These are phyloP conservation scores for Picathartes gymnocephalus DNA, from an alignment of 2,113 vertebrate genomes.

Conservation along the genomic window DNA sequence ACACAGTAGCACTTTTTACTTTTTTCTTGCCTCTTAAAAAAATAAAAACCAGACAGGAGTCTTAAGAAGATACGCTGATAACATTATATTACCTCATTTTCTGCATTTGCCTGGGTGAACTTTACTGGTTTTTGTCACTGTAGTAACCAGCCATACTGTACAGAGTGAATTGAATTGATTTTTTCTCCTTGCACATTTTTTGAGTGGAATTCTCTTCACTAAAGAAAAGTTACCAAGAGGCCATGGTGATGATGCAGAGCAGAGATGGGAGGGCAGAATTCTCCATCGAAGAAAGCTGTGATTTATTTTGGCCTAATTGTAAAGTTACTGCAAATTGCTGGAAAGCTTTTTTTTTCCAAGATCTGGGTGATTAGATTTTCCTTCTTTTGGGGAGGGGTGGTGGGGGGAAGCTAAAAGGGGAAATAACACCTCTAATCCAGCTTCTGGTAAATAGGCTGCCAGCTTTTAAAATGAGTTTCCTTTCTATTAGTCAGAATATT, in stretches of 20 bases:
- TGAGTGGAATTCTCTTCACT: slow-evolving; percentile 16
- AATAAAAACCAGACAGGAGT: background rate
- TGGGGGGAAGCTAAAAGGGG: slow-evolving; percentile 78
- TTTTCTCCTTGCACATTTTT: slow-evolving; percentile 3
- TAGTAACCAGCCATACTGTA: background rate
- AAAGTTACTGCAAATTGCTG: slow-evolving; percentile 80
- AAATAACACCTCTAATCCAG: slow-evolving; percentile 87
- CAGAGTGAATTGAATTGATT: background rate
- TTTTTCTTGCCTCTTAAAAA: background rate
- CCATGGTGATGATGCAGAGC: background rate
- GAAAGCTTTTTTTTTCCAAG: slow-evolving; percentile 80
- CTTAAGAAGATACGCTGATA: background rate
- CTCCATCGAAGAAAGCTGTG: slow-evolving; percentile 66
- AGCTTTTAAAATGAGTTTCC: slow-evolving; percentile 86
- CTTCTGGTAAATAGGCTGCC: slow-evolving; percentile 83
- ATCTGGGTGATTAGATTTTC: slow-evolving; percentile 80
- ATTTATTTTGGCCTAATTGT: slow-evolving; percentile 79
- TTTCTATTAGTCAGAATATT: slow-evolving; percentile 93
- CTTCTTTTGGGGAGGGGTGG: slow-evolving; percentile 62
- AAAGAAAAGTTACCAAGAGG: slow-evolving; percentile 45
- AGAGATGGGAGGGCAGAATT: slow-evolving; percentile 54
- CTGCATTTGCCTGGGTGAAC: background rate
- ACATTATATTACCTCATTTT: background rate
- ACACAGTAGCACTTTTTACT: background rate
- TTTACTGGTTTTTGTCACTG: background rate